Base-by-base conservation (phyloP, 2,113 vertebrate species). In the Muntiacus reevesi region DNA sequence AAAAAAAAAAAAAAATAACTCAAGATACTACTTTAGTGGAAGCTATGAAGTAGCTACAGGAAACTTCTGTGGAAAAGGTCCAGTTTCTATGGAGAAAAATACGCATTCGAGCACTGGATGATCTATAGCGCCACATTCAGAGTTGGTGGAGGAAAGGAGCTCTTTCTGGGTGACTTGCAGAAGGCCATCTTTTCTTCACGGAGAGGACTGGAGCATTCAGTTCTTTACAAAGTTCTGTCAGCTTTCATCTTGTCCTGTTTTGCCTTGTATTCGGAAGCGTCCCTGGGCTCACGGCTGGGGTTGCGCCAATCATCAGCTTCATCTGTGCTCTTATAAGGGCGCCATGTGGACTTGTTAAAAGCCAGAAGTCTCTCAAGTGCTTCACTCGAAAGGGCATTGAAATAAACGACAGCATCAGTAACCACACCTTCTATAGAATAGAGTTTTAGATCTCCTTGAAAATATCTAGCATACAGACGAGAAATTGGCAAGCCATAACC, bases 261-360 rank as follows among this genome's bases (percentile, higher is more conserved):
- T 94, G 99, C 99, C 98, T 99, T 99, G 98, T 99, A 99, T 98
- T 99, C 99, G 97, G 99, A 99, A 97, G 99, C 99, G 97, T 99
- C 99, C 16, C 99, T 99, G 1, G 99, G 99, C 98, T 99, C 99
- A 62, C 99, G 99, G 99, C 99, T 99, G 86, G 99, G 99, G 98
- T 99, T 99, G 98, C 99, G 99, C 99, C 99, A 99, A 98, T 99
- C 99, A 57, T 99, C 99, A 14, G 99, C 99, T 98, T 99, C 99
- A 1, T 99, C 99, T 50, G 99, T 99, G 92, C 99, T 99, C 99
- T 99, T 99, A 98, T 99, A 99, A 98, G 99, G 99, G 67, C 99
- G 98, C 99, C 99, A 99, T 0, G 99, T 99, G 10, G 99, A 99
- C 98, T 99, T 99, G 99, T 99, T 99, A 99, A 99, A 99, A 96